Conservation (phyloP, 2,888 invertebrate species). For the Hyposoter dolosus region DNA sequence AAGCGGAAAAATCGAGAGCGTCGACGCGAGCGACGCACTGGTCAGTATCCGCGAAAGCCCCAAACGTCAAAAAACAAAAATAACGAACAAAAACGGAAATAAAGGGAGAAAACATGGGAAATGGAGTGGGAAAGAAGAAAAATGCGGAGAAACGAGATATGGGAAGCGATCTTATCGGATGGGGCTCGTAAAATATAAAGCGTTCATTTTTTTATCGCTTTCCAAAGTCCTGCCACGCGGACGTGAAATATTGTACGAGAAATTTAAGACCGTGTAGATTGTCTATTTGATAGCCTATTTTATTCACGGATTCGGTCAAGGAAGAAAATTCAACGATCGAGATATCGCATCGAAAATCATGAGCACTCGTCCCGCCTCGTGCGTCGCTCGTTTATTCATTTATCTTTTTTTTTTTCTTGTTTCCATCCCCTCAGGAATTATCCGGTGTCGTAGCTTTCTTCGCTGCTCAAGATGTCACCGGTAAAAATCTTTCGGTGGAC, state of each 20-base stretch:
- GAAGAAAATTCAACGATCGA: constrained; percentile 1
- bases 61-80: not conserved
- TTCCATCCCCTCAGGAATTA: constrained; percentile 85
- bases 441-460: constrained; percentile 89
- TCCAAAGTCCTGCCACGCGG: not conserved
- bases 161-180: constrained; percentile 21
- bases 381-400: not conserved
- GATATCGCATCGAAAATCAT: constrained; percentile 17
- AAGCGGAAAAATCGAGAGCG: constrained; percentile 87
- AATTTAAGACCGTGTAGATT: constrained; percentile 6
- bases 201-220: constrained; percentile 26
- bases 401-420: not conserved
- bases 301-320: not conserved
- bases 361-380: not conserved
- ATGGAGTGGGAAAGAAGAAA: not conserved
- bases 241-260: constrained; percentile 24
- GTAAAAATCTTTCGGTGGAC: constrained; percentile 87
- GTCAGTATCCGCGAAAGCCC: constrained; percentile 84
- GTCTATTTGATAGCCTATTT: constrained; percentile 1
- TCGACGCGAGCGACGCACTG: constrained; percentile 89
- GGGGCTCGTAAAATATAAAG: constrained; percentile 44
- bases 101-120: not conserved
- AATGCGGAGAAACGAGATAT: not conserved
- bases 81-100: not conserved
- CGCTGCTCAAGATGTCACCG: constrained; percentile 90